Evolutionary conservation across 2,797 vertebrate genomes (phyloP).

Genomic region (Gobio occitaniae): DNA sequence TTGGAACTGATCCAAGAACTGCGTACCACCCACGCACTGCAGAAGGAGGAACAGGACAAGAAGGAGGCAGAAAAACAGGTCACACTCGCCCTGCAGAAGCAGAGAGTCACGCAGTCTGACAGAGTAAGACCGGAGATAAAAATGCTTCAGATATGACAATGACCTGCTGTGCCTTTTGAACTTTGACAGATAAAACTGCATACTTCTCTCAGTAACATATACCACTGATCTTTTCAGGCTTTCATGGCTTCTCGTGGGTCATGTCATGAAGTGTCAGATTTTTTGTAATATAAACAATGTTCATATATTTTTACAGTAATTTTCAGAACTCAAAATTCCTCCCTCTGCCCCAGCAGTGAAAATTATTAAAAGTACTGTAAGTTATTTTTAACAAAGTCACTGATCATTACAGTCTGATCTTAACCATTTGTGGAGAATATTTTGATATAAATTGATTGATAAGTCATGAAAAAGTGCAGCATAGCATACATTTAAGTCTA

Average conservation of each 20-base stretch:
- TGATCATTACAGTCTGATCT: neutral
- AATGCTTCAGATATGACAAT: neutral
- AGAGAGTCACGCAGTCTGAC: slow-evolving; percentile 73
- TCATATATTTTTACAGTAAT: neutral
- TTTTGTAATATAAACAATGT: neutral
- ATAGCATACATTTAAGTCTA: neutral
- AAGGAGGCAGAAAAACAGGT: slow-evolving; percentile 78
- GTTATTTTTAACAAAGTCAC: neutral
- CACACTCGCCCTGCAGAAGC: slow-evolving; percentile 75
- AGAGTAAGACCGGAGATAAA: slow-evolving; percentile 74
- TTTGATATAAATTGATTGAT: neutral
- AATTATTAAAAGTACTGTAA: neutral
- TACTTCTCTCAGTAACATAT: neutral
- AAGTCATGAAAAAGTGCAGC: neutral
- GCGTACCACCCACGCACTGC: slow-evolving; percentile 83
- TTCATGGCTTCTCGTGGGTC: neutral
- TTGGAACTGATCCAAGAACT: slow-evolving; percentile 87
- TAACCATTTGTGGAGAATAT: neutral
- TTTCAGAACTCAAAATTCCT: neutral
- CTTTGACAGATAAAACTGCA: neutral
- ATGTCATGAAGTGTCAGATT: neutral
- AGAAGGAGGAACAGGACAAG: slow-evolving; percentile 80
- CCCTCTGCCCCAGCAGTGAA: neutral
- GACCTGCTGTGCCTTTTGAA: neutral
- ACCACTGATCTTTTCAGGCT: neutral